phyloP scores from a whole-genome alignment of 2,797 vertebrate species.

The Tarsius wallacei region DNA sequence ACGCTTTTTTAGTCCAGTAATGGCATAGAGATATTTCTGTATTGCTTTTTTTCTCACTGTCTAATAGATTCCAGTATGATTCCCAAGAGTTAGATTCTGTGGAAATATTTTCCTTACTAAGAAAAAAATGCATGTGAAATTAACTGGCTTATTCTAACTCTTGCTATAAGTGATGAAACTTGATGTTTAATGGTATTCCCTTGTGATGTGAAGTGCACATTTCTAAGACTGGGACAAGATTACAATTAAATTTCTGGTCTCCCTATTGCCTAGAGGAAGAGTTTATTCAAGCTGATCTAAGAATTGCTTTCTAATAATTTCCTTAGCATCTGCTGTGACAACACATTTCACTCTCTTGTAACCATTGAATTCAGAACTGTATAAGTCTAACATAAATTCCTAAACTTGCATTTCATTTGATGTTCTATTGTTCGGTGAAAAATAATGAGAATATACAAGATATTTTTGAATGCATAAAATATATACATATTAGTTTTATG shows the following conservation, averaged over 20 bases:
- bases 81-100: constrained; percentile 77
- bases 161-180: constrained; percentile 68
- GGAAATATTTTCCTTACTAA: constrained; percentile 78
- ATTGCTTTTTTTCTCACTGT: constrained; percentile 52
- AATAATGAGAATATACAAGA: neutral
- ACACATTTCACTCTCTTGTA: constrained; percentile 30
- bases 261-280: constrained; percentile 56
- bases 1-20: constrained; percentile 55
- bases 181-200: constrained; percentile 70
- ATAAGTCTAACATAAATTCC: constrained; percentile 16
- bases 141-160: constrained; percentile 63
- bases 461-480: constrained; percentile 59
- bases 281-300: constrained; percentile 47
- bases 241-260: constrained; percentile 43
- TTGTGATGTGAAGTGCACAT: constrained; percentile 24
- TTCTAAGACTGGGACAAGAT: constrained; percentile 63
- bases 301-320: constrained; percentile 75
- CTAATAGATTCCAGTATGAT: constrained; percentile 73
- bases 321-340: constrained; percentile 28
- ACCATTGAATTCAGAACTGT: neutral
- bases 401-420: constrained; percentile 56
- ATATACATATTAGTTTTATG: neutral
- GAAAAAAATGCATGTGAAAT: constrained; percentile 81
- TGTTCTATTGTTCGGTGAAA: constrained; percentile 35
- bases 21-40: constrained; percentile 68